Base-by-base conservation (phyloP, 2,113 vertebrate genomes). In the Piaya cayana region DNA sequence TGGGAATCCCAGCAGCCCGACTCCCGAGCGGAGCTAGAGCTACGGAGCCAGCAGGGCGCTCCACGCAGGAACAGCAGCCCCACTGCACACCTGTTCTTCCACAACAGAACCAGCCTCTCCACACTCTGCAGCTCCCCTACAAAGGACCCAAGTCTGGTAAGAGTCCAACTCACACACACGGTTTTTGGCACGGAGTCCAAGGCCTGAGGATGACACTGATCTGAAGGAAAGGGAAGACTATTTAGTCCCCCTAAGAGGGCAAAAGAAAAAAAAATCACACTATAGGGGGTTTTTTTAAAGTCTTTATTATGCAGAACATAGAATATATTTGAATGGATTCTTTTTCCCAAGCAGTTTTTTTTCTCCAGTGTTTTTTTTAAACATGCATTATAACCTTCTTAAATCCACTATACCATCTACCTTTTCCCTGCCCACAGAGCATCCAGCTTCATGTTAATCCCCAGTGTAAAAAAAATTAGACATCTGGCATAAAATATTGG, bases 221-320 rank as follows among this genome's bases (percentile, higher is more conserved):
- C 9, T 25, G 15, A 65, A 79, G 45, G 30, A 84, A 64, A 19
- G 8, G 16, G 14, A 70, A 80, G 11, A 71, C 9, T 27, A 6
- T 37, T 68, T 22, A 6, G 32, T 50, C 37, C 47, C 42, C 9
- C 20, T 36, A 69, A 36, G 2, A 90, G 16, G 16, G 8, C 6
- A 76, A 82, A 47, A 47, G 43, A 76, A 84, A 81, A 84, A 81
- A 64, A 84, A 86, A 60, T 27, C 53, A 77, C 77, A 62, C 29
- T 43, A 90, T 4, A 89, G n/a, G n/a, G n/a, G n/a, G n/a, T 84
- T 45, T 90, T 95, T 91, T 84, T 45, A 39, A 97, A 93, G 92
- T 95, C 90, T 98, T 98, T 98, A 98, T 98, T 98, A 96, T 93
- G 93, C 83, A 85, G 96, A 97, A 98, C 96, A 95, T 92, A 96